Percentiles rank a stretch among this genome's conserved stretches.
Conservation (phyloP, 2,113 vertebrate species). For the Enhydra lutris region DNA sequence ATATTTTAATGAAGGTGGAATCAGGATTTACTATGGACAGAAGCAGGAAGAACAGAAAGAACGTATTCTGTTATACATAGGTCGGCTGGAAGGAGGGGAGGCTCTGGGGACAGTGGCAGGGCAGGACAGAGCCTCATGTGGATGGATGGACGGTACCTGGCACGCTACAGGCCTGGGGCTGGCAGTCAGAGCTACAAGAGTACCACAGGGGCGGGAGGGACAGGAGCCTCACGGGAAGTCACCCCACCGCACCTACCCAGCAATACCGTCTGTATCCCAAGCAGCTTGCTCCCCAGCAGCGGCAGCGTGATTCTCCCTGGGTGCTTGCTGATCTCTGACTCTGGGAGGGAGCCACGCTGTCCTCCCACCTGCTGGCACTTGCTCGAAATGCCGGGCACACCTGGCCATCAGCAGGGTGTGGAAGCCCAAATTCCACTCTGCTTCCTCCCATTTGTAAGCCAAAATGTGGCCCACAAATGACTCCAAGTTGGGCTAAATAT, state of each 20-base stretch:
- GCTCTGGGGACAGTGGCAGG: constrained; percentile 4
- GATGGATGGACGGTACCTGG: not conserved
- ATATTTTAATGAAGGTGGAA: constrained; percentile 70
- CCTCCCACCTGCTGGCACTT: constrained; percentile 80
- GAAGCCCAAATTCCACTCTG: not conserved
- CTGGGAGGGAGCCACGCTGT: not conserved
- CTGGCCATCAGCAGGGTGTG: not conserved
- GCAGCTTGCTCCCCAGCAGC: not conserved
- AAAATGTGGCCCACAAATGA: not conserved
- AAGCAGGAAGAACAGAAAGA: not conserved
- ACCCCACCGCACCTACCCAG: accelerated
- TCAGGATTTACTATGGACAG: not conserved
- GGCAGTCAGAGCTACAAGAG: not conserved
- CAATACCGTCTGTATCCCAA: accelerated
- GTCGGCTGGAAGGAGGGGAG: constrained; percentile 8
- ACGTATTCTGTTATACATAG: constrained; percentile 7
- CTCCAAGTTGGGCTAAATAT: accelerated
- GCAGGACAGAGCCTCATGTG: not conserved
- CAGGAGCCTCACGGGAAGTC: not conserved
- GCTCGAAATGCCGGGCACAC: constrained; percentile 75
- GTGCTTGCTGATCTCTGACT: not conserved
- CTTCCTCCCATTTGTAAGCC: not conserved
- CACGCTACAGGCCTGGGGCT: not conserved
- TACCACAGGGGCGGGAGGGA: not conserved
- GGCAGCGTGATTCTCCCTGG: not conserved